Evolutionary conservation across 2,888 invertebrate genomes (phyloP).

Genomic region (Pardosa pseudoannulata): DNA sequence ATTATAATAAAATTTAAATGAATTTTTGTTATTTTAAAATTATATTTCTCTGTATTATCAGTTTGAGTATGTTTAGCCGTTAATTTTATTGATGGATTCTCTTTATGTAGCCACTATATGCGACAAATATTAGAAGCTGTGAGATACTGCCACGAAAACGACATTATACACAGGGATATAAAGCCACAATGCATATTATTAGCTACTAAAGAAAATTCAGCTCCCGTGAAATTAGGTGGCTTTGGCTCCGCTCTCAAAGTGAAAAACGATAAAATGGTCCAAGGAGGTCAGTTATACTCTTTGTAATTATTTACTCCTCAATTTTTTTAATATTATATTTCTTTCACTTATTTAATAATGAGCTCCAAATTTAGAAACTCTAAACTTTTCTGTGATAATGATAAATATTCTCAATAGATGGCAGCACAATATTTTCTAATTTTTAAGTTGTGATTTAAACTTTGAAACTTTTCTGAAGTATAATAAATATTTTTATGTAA

Average conservation of each 20-base stretch:
- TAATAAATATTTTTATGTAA: too few relatives aligned
- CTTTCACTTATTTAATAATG: too few relatives aligned
- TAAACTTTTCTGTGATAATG: too few relatives aligned
- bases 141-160: conserved; percentile 98
- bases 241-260: conserved; percentile 97
- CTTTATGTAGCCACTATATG: conserved; percentile 99
- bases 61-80: too few relatives aligned
- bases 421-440: conserved; percentile 34
- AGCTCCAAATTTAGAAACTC: too few relatives aligned
- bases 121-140: conserved; percentile 97
- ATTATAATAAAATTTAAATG: too few relatives aligned
- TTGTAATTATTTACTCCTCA: not conserved
- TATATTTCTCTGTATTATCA: too few relatives aligned
- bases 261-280: conserved; percentile 78
- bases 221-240: conserved; percentile 97
- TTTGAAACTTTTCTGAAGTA: too few relatives aligned
- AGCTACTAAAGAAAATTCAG: conserved; percentile 97
- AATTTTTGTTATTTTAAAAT: too few relatives aligned
- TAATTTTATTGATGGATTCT: too few relatives aligned
- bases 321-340: not conserved
- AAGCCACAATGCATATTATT: conserved; percentile 97
- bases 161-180: conserved; percentile 98
- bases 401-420: not conserved
- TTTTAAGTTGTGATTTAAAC: too few relatives aligned
- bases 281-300: conserved; percentile 76